Evolutionary conservation across 2,113 vertebrate species (phyloP).

Genomic region (Vulpes vulpes): DNA sequence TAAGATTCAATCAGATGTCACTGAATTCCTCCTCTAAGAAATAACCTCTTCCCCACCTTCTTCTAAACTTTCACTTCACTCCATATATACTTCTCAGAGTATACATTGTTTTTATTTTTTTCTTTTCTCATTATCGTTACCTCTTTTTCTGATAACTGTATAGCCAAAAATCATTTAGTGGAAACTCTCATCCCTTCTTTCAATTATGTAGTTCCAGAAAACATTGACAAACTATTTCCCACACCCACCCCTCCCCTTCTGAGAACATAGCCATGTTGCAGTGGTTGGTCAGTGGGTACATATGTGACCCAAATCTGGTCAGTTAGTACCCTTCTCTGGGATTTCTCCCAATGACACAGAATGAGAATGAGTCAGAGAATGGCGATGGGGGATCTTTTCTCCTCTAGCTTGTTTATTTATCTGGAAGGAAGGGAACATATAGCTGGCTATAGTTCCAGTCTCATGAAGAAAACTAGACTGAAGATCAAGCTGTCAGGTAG

Average conservation of each 20-base stretch:
- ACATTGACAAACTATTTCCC: not conserved
- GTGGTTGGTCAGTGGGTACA: not conserved
- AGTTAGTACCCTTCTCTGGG: not conserved
- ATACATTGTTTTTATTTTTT: not conserved
- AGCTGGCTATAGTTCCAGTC: not conserved
- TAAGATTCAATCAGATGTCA: not conserved
- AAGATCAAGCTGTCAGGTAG: not conserved
- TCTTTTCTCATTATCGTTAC: not conserved
- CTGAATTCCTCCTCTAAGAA: constrained; percentile 37
- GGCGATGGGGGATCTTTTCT: not conserved
- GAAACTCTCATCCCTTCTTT: not conserved
- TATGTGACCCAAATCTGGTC: not conserved
- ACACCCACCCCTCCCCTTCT: not conserved
- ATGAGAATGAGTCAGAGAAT: not conserved
- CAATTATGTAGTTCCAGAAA: not conserved
- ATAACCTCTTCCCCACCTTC: not conserved
- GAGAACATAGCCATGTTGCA: not conserved
- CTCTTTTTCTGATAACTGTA: not conserved
- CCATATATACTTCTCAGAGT: not conserved
- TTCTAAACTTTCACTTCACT: not conserved
- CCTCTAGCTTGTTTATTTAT: not conserved
- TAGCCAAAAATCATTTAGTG: not conserved
- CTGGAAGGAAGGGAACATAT: not conserved
- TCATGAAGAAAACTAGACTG: not conserved
- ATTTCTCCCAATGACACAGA: not conserved